A percentile compares a stretch with the other conserved stretches of the same genome.
These are phyloP conservation scores for Gastrophysa polygoni DNA, from an alignment of 2,888 invertebrate species.

Conservation along the genomic window DNA sequence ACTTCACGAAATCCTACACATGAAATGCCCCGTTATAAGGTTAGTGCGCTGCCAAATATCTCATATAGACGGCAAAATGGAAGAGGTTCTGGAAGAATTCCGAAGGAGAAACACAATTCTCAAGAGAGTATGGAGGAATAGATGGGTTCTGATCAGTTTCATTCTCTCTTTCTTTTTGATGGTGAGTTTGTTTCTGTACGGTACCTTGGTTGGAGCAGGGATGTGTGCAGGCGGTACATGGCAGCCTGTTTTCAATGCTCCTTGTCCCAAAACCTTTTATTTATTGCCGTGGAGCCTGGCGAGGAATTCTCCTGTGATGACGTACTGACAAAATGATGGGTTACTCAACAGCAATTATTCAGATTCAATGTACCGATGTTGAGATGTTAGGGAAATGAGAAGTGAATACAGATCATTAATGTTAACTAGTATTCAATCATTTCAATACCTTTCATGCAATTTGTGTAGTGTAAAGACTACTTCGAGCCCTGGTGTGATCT, in stretches of 20 bases:
- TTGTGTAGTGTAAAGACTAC: too few species aligned
- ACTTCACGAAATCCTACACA: conserved; percentile 40
- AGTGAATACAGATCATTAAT: too few species aligned
- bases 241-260: conserved; percentile 12
- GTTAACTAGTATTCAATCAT: too few species aligned
- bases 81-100: conserved; percentile 23
- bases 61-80: conserved; percentile 33
- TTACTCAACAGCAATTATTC: not conserved
- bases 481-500: too few species aligned
- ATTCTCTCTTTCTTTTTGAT: conserved; percentile 37
- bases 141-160: conserved; percentile 39
- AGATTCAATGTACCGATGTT: too few species aligned
- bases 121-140: conserved; percentile 34
- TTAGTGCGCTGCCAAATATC: conserved; percentile 39
- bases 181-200: conserved; percentile 40
- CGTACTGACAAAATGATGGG: not conserved
- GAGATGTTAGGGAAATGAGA: too few species aligned
- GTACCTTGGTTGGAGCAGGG: conserved; percentile 42
- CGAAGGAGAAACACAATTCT: conserved; percentile 23
- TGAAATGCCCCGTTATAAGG: conserved; percentile 43
- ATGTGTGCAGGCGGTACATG: conserved; percentile 35
- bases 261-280: conserved; percentile 18
- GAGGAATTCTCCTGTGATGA: conserved; percentile 3
- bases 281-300: conserved; percentile 3
- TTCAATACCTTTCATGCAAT: too few species aligned